Evolutionary conservation across 2,797 vertebrate genomes (phyloP).

Genomic region (Acanthornis magna): DNA sequence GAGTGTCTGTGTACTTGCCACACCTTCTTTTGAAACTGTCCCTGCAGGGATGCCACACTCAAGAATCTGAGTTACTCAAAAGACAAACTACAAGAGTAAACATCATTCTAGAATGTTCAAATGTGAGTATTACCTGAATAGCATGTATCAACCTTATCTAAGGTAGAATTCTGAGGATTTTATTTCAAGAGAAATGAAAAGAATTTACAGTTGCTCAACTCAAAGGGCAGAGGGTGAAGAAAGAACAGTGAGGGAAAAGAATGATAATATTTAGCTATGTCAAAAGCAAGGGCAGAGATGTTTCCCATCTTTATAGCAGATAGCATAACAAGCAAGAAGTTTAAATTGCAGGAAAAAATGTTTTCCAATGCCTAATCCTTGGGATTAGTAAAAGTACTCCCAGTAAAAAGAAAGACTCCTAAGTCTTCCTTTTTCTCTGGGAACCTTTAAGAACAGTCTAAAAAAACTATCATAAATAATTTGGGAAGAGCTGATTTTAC

Average conservation of each 20-base stretch:
- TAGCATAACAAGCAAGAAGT: not conserved
- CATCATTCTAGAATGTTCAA: not conserved
- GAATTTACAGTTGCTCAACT: slow-evolving; percentile 26
- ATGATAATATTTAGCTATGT: not conserved
- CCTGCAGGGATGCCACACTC: not conserved
- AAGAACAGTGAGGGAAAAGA: not conserved
- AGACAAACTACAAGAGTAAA: slow-evolving; percentile 1
- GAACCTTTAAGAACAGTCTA: not conserved
- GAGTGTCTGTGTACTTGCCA: not conserved
- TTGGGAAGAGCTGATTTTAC: not conserved
- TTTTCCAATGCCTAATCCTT: not conserved
- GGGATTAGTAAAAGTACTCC: not conserved
- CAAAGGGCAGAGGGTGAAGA: not conserved
- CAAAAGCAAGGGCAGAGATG: not conserved
- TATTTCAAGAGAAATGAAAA: slow-evolving; percentile 4
- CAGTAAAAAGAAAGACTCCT: not conserved
- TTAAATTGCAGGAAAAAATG: not conserved
- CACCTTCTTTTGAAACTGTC: not conserved
- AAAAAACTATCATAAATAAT: not conserved
- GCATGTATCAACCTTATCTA: not conserved
- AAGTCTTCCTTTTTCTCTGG: not conserved
- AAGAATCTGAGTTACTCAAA: not conserved
- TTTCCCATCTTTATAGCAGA: not conserved
- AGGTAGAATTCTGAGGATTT: not conserved
- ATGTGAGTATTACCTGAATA: not conserved